Conservation (phyloP, 2,797 vertebrate genomes). For the Myotis vivesi region DNA sequence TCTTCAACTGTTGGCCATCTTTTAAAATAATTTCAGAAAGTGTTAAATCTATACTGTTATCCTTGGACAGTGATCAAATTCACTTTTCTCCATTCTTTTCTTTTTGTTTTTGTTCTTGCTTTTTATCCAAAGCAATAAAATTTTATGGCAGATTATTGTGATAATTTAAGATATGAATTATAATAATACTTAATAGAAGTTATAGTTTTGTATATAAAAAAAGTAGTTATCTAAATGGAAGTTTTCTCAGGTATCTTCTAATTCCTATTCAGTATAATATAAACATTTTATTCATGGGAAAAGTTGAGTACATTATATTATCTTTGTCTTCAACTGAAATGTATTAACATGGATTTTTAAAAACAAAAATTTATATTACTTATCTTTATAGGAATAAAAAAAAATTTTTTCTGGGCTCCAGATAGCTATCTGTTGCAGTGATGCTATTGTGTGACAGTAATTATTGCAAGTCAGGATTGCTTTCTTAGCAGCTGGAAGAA, state of each 20-base stretch:
- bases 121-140: background rate
- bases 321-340: background rate
- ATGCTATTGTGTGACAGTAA: constrained; percentile 8
- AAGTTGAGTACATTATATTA: background rate
- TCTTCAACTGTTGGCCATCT: background rate
- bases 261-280: background rate
- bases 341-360: background rate
- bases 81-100: background rate
- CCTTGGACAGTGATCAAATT: background rate
- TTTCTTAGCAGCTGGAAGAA: constrained; percentile 42
- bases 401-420: background rate
- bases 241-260: background rate
- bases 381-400: constrained; percentile 14
- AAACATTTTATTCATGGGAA: background rate
- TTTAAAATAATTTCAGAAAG: constrained; percentile 6
- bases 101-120: no score
- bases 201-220: background rate
- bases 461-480: constrained; percentile 38
- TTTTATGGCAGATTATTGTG: background rate
- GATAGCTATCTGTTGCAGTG: background rate
- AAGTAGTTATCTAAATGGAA: background rate
- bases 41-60: constrained; percentile 32
- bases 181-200: background rate
- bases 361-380: background rate
- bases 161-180: background rate